Evolutionary conservation across 1,140 invertebrate species (phyloP).

Genomic region (Neodiprion pinetum): DNA sequence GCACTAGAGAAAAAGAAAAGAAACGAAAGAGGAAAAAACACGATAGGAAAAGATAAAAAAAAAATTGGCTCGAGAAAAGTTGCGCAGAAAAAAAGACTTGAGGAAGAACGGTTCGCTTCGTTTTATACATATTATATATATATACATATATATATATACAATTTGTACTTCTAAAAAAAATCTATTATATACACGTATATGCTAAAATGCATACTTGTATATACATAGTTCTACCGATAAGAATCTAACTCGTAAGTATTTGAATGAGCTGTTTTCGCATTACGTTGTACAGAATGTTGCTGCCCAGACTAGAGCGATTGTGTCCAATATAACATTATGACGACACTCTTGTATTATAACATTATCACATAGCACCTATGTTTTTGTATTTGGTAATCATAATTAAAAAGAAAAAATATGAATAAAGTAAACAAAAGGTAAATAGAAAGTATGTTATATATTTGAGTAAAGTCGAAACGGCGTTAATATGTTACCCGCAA

Average conservation of each 20-base stretch:
- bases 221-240: conserved; percentile 39
- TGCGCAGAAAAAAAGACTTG: conserved; percentile 24
- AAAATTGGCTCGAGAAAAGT: not conserved
- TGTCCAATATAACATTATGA: conserved; percentile 48
- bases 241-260: conserved; percentile 49
- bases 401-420: conserved; percentile 36
- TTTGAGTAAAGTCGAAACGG: conserved; percentile 56
- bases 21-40: conserved; percentile 12
- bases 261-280: conserved; percentile 47
- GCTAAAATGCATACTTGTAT: no score
- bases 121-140: conserved; percentile 34
- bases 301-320: conserved; percentile 31
- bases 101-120: conserved; percentile 31
- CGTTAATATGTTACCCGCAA: conserved; percentile 55
- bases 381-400: conserved; percentile 61
- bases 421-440: conserved; percentile 44
- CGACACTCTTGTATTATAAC: conserved; percentile 57
- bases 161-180: conserved; percentile 26
- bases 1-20: conserved; percentile 18
- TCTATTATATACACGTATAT: no score
- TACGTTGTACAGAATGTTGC: conserved; percentile 47
- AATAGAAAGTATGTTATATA: conserved; percentile 59
- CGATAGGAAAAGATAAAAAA: conserved; percentile 25
- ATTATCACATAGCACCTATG: conserved; percentile 55
- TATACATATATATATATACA: conserved; percentile 34